phyloP scores from a whole-genome alignment of 2,113 vertebrate genomes.

The Chionodraco myersi region DNA sequence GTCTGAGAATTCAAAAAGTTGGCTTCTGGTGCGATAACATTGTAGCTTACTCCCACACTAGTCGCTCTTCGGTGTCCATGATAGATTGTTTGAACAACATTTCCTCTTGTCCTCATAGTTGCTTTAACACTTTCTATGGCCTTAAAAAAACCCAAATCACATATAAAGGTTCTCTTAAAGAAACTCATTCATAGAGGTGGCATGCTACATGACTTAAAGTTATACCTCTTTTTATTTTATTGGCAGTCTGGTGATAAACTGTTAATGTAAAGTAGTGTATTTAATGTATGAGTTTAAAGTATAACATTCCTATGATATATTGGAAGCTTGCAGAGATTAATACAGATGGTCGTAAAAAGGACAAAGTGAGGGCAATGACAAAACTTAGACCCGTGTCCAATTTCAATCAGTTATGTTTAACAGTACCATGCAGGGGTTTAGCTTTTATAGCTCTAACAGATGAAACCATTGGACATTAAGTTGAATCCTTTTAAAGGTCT shows the following conservation, averaged over 20 bases:
- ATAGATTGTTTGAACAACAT: constrained; percentile 50
- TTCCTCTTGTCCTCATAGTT: constrained; percentile 41
- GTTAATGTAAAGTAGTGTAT: neutral
- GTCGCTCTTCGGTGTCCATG: constrained; percentile 45
- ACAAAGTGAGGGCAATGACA: too few species aligned
- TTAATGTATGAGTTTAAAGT: neutral
- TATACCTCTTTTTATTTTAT: too few species aligned
- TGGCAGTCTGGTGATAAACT: neutral
- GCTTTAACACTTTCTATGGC: constrained; percentile 30
- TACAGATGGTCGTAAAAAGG: neutral
- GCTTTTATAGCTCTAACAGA: neutral
- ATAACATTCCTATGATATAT: neutral
- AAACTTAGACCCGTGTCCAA: too few species aligned
- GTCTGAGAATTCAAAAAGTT: constrained; percentile 54
- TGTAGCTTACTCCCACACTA: constrained; percentile 47
- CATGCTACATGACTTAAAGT: neutral
- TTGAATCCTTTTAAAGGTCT: neutral
- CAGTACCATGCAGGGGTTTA: neutral
- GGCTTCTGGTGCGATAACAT: constrained; percentile 57
- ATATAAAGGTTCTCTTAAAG: neutral
- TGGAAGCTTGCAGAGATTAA: neutral
- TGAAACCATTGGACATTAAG: constrained; percentile 22
- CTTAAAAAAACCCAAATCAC: neutral
- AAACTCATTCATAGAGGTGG: neutral
- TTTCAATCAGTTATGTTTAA: constrained; percentile 2